These are phyloP conservation scores for Troides aeacus DNA, from an alignment of 2,888 invertebrate genomes.

Conservation along the genomic window DNA sequence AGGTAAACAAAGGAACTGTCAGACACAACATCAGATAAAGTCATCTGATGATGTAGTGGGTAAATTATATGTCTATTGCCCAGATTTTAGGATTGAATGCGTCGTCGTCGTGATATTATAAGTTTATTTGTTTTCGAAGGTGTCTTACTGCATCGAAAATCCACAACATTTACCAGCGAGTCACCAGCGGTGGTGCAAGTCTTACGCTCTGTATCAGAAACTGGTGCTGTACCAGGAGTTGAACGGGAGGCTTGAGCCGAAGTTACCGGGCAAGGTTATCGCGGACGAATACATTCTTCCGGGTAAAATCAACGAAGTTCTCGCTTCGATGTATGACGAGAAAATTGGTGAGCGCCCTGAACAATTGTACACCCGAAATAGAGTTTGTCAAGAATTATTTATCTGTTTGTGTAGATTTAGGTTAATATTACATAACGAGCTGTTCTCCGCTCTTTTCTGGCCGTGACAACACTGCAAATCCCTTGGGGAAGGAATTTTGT, in stretches of 20 bases:
- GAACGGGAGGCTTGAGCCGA: conserved; percentile 79
- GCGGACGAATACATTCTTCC: conserved; percentile 50
- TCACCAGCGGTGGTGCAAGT: conserved; percentile 82
- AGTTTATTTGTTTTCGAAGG: conserved; percentile 43
- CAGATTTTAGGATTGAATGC: neutral
- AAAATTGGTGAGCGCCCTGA: conserved; percentile 61
- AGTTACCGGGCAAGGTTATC: conserved; percentile 75
- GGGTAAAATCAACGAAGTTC: conserved; percentile 70
- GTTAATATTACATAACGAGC: too few species aligned
- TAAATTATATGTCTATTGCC: too few species aligned
- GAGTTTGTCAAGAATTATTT: too few species aligned
- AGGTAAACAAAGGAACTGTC: too few species aligned
- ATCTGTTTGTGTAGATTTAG: too few species aligned
- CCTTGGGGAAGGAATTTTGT: too few species aligned
- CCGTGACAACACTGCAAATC: too few species aligned
- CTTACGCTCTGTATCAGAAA: conserved; percentile 81
- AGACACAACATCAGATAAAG: too few species aligned
- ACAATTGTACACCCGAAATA: neutral
- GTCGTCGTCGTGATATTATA: neutral
- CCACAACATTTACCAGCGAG: conserved; percentile 71
- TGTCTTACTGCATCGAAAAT: conserved; percentile 77
- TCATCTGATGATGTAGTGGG: too few species aligned
- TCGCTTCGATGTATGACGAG: conserved; percentile 70
- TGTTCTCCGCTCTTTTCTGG: too few species aligned
- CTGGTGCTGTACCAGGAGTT: conserved; percentile 81